phyloP scores from a whole-genome alignment of 2,888 invertebrate genomes.

The Pammene aurita region DNA sequence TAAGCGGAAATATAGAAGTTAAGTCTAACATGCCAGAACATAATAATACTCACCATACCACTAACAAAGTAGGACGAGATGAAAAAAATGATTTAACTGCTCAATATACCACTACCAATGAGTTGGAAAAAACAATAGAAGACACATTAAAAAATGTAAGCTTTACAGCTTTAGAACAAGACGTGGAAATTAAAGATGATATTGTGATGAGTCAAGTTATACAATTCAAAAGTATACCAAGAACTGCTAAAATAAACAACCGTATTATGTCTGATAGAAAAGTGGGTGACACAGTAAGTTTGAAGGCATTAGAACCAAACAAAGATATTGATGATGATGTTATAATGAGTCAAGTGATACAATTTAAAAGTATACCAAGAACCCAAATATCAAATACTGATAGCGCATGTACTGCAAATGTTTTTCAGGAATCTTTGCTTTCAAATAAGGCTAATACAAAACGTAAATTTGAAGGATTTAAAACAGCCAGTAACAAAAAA shows the following conservation, averaged over 20 bases:
- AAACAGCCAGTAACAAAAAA: constrained; percentile 63
- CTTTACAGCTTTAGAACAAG: not conserved
- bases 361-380: constrained; percentile 14
- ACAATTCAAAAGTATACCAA: constrained; percentile 1
- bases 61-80: not conserved
- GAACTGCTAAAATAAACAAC: not conserved
- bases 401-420: constrained; percentile 42
- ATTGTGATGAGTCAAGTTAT: not conserved
- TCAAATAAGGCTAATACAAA: not conserved
- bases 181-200: constrained; percentile 1
- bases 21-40: not conserved
- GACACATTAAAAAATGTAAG: not conserved
- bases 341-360: constrained; percentile 1
- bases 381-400: not conserved
- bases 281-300: not conserved
- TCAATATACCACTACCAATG: not conserved
- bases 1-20: not conserved
- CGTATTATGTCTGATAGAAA: not conserved
- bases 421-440: constrained; percentile 40
- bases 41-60: not conserved
- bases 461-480: constrained; percentile 54
- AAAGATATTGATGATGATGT: constrained; percentile 5
- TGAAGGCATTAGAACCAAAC: not conserved
- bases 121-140: not conserved
- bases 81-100: not conserved